A percentile compares a stretch with the other conserved stretches of the same genome.
These are phyloP conservation scores for Dioctria linearis DNA, from an alignment of 2,888 invertebrate genomes.

Conservation along the genomic window DNA sequence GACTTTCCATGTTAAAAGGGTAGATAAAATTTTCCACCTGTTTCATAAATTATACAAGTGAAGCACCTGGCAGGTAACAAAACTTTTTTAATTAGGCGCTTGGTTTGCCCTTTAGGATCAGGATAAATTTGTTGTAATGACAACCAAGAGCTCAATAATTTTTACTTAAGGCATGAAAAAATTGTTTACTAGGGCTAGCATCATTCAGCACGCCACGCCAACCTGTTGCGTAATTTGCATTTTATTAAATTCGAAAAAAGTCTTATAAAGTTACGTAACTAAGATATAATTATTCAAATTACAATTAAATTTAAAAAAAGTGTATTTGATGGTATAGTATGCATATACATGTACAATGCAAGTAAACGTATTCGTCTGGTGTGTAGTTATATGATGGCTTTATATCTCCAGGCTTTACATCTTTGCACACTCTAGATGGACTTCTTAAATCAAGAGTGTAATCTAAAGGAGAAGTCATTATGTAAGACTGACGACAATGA, in stretches of 20 bases:
- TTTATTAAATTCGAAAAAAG: slow-evolving; percentile 39
- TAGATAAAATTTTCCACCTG: slow-evolving; percentile 12
- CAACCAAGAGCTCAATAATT: slow-evolving; percentile 33
- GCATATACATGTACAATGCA: no score
- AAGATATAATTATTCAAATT: slow-evolving; percentile 42
- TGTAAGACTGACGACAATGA: background rate
- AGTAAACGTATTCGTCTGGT: no score
- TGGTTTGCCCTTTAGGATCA: slow-evolving; percentile 23
- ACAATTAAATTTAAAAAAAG: slow-evolving; percentile 23
- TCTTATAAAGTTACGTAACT: slow-evolving; percentile 27
- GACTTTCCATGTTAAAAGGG: background rate
- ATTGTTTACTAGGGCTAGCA: background rate
- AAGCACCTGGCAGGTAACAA: slow-evolving; percentile 34
- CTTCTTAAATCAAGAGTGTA: background rate
- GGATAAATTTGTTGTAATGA: slow-evolving; percentile 20
- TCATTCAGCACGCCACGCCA: background rate
- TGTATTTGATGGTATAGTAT: no score
- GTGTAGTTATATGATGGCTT: no score
- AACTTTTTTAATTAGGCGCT: slow-evolving; percentile 45
- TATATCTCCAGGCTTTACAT: background rate
- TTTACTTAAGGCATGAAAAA: background rate
- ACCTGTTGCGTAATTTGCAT: slow-evolving; percentile 42
- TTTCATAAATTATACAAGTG: slow-evolving; percentile 40
- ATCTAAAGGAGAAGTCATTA: background rate
- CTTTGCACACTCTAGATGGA: background rate